Evolutionary conservation across 2,797 vertebrate species (phyloP).

Genomic region (Percopsis omiscomaycus): DNA sequence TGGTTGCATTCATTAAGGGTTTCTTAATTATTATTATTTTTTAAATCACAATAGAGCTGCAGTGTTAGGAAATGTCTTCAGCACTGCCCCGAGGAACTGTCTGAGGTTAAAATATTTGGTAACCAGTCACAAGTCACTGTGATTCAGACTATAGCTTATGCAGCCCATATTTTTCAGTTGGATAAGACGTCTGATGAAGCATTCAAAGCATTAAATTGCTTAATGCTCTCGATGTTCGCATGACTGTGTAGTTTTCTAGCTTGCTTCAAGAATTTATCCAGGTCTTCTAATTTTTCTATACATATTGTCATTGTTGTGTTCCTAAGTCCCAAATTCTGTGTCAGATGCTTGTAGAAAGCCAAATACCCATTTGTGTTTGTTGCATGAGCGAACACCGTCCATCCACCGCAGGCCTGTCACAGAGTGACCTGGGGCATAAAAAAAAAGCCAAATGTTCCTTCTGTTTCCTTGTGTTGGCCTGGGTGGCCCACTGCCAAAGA

Average conservation of each 20-base stretch:
- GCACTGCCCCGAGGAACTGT: conserved; percentile 40
- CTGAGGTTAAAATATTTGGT: conserved; percentile 42
- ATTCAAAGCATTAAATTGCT: too few species aligned
- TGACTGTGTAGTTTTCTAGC: too few species aligned
- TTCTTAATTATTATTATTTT: conserved; percentile 10
- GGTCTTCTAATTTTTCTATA: too few species aligned
- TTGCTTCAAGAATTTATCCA: too few species aligned
- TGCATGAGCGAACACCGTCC: conserved; percentile 76
- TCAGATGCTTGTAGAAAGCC: too few species aligned
- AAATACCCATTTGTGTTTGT: conserved; percentile 59
- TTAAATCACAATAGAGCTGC: conserved; percentile 55
- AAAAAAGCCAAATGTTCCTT: conserved; percentile 48
- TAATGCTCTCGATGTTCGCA: too few species aligned
- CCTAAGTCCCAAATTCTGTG: too few species aligned
- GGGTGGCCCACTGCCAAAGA: too few species aligned
- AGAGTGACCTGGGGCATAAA: conserved; percentile 62
- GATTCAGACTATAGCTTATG: background rate
- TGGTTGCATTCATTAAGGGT: conserved; percentile 64
- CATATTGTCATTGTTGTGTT: too few species aligned
- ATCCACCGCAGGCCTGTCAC: conserved; percentile 63
- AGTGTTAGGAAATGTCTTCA: conserved; percentile 44
- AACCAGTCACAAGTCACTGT: conserved; percentile 52
- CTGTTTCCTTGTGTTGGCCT: conserved; percentile 22
- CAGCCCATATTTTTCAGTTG: too few species aligned
- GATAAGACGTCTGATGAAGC: too few species aligned